phyloP scores from a whole-genome alignment of 2,797 vertebrate species.

The Rhabdomys pumilio region DNA sequence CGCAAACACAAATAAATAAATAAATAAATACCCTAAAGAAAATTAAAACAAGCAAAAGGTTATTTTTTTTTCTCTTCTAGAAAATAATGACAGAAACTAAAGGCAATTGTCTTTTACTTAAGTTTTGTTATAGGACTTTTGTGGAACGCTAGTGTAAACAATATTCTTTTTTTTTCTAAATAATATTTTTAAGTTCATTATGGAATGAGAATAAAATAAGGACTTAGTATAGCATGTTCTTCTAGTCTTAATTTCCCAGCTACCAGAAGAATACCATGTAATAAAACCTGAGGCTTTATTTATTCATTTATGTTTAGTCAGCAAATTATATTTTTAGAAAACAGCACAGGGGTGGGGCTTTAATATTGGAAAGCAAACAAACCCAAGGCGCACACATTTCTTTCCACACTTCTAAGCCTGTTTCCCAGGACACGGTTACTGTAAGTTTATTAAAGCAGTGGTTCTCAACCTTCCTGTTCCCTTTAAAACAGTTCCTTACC shows the following conservation, averaged over 20 bases:
- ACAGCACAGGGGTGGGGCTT: not conserved
- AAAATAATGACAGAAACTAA: conserved; percentile 42
- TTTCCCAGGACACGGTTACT: conserved; percentile 64
- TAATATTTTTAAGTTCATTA: conserved; percentile 26
- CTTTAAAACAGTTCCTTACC: too few relatives aligned
- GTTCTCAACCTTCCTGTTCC: not conserved
- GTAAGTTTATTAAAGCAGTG: not conserved
- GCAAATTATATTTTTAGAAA: not conserved
- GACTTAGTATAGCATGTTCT: conserved; percentile 61
- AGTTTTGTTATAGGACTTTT: conserved; percentile 10
- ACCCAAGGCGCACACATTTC: not conserved
- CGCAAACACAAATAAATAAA: not conserved
- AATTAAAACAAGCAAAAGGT: not conserved
- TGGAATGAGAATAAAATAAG: conserved; percentile 58
- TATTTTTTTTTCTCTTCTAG: conserved; percentile 23
- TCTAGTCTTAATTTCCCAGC: conserved; percentile 61
- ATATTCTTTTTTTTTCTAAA: not conserved
- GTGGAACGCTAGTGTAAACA: not conserved
- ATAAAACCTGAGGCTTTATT: conserved; percentile 57
- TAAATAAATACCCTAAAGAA: not conserved
- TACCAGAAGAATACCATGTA: conserved; percentile 61
- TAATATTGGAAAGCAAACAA: not conserved
- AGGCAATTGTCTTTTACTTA: conserved; percentile 34
- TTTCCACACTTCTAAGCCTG: not conserved
- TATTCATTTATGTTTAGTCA: conserved; percentile 75